Base-by-base conservation (phyloP, 2,113 vertebrate species). In the Lophotis ruficrista region DNA sequence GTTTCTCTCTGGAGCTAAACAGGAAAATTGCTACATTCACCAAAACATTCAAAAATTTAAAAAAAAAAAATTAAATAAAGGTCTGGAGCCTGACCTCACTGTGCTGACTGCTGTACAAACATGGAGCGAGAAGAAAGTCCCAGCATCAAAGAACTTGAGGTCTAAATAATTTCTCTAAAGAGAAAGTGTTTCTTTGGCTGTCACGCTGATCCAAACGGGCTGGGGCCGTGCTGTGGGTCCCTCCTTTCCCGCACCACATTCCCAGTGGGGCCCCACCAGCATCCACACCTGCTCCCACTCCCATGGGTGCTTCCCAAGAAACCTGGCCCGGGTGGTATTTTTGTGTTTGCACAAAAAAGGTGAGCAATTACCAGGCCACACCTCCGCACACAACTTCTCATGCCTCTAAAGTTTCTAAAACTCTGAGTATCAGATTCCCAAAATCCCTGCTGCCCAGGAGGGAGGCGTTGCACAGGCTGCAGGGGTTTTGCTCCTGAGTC, bases 331-430 rank as follows among this genome's bases (percentile, higher is more conserved):
- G 83, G 71, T 0, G 2, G 17, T 35, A n/a, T 2, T 56, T 95
- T 81, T 45, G 83, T 56, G 70, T 72, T 90, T 50, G 75, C 56
- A 85, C 78, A 89, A 90, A 82, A 77, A 76, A 89, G 70, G 83
- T 30, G 77, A 96, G 90, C 83, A 61, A 96, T 95, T 94, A 93
- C 83, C 2, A 27, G 45, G 50, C 37, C 89, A 56, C 71, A 31
- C 61, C 91, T 77, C 89, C 1, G 0, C 60, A 61, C 81, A 2
- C 87, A 95, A 48, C 91, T 97, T 94, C 94, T 96, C 93, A 96
- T 93, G 92, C 80, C 95, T 96, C 88, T 89, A 83, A 72, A 41
- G 79, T 96, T 91, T 95, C 95, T 7, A 38, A 82, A 92, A 54
- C 53, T 35, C 72, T 7, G 13, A 8, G 89, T 54, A 79, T 90